Evolutionary conservation across 2,888 invertebrate species (phyloP).

Genomic region (Mermis nigrescens): DNA sequence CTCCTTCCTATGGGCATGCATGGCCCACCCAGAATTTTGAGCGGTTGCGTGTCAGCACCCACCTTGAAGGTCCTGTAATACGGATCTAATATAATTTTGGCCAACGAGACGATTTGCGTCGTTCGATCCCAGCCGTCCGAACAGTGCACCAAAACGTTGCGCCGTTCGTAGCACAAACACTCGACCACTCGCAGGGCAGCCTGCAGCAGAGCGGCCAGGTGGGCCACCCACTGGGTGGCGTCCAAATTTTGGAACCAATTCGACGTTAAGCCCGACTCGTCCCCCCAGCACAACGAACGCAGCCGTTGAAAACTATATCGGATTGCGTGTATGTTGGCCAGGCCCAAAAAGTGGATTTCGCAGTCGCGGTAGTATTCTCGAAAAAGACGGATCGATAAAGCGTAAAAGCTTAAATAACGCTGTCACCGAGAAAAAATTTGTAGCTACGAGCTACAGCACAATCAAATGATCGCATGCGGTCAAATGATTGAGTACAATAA

Average conservation of each 20-base stretch:
- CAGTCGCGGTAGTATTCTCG: conserved; percentile 76
- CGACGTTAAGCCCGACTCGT: background rate
- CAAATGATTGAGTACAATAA: no score
- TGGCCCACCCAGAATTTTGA: no score
- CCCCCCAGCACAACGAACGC: conserved; percentile 40
- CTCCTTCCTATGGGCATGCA: no score
- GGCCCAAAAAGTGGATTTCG: conserved; percentile 86
- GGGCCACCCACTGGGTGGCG: conserved; percentile 71
- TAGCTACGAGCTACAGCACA: no score
- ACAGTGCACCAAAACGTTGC: conserved; percentile 86
- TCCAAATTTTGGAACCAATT: conserved; percentile 53
- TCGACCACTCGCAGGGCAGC: conserved; percentile 58
- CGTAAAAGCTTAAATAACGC: no score
- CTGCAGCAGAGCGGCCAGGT: conserved; percentile 61
- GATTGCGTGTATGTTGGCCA: conserved; percentile 90
- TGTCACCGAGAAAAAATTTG: no score
- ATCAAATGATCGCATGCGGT: no score
- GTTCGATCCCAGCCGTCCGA: conserved; percentile 98
- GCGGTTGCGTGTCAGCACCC: no score
- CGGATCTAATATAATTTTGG: conserved; percentile 76
- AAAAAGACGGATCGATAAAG: no score
- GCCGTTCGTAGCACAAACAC: conserved; percentile 50
- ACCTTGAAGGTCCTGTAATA: conserved; percentile 76
- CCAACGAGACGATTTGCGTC: conserved; percentile 80
- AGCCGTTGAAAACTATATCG: conserved; percentile 74